Conservation (phyloP, 2,113 vertebrate genomes). For the Oophaga pumilio region DNA sequence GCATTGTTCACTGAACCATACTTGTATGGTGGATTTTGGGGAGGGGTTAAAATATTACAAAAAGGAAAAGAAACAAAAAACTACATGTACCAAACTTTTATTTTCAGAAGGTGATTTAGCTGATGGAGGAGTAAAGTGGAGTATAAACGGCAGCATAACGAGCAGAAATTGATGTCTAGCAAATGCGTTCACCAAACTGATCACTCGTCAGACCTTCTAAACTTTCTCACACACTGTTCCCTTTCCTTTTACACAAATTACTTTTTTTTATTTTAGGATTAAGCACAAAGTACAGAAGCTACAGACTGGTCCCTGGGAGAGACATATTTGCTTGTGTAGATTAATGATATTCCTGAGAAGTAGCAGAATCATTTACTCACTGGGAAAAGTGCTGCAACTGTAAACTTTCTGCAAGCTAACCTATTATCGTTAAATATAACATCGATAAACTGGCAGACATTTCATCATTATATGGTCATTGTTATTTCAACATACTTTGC, state of each 20-base stretch:
- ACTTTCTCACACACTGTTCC: background rate
- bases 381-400: background rate
- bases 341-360: conserved; percentile 1
- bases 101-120: too few species aligned
- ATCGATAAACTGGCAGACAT: background rate
- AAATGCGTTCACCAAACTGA: background rate
- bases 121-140: background rate
- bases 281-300: background rate
- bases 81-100: too few species aligned
- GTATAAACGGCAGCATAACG: background rate
- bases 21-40: too few species aligned
- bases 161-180: background rate
- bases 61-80: too few species aligned
- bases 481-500: too few species aligned
- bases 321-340: background rate
- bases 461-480: background rate
- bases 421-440: background rate
- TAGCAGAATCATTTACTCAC: background rate
- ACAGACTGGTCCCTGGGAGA: background rate
- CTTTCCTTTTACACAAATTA: background rate
- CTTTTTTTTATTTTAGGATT: background rate
- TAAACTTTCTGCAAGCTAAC: background rate
- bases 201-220: background rate
- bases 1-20: too few species aligned
- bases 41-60: too few species aligned